phyloP scores from a whole-genome alignment of 2,888 invertebrate genomes.

The Agonopterix heracliana region DNA sequence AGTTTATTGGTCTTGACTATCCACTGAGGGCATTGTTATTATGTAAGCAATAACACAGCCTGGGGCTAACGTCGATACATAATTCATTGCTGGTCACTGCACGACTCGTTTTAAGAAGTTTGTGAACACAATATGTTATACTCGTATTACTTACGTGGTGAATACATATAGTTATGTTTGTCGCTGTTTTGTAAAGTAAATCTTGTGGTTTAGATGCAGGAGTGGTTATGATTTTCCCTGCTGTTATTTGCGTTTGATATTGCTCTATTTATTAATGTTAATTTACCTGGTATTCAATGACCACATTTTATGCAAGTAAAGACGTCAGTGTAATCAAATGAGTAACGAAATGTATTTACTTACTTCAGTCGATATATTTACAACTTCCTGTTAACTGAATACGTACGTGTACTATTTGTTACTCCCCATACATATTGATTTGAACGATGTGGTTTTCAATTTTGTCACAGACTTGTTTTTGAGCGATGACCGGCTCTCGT shows the following conservation, averaged over 20 bases:
- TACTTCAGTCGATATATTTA: too few relatives aligned
- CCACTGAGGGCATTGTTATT: slow-evolving; percentile 41
- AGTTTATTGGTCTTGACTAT: slow-evolving; percentile 53
- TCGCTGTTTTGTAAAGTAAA: not conserved
- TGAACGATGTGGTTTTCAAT: not conserved
- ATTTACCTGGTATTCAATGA: too few relatives aligned
- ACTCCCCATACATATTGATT: not conserved
- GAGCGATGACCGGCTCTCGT: slow-evolving; percentile 4
- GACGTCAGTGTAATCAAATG: too few relatives aligned
- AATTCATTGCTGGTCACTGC: slow-evolving; percentile 56
- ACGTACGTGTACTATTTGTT: too few relatives aligned
- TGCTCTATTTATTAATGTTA: too few relatives aligned
- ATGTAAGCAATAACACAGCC: slow-evolving; percentile 64
- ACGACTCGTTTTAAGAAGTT: slow-evolving; percentile 35
- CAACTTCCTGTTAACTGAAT: too few relatives aligned
- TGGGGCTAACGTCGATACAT: slow-evolving; percentile 43
- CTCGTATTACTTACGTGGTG: slow-evolving; percentile 10
- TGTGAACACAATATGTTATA: slow-evolving; percentile 9
- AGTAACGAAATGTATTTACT: too few relatives aligned
- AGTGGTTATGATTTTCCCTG: too few relatives aligned
- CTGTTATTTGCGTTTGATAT: too few relatives aligned
- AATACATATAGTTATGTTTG: not conserved
- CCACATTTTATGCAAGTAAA: too few relatives aligned
- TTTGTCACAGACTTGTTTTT: not conserved
- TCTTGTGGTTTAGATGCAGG: too few relatives aligned